A percentile compares a stretch with the other conserved stretches of the same genome.
Conservation (phyloP, 2,888 invertebrate species). For the Folsomia candida region DNA sequence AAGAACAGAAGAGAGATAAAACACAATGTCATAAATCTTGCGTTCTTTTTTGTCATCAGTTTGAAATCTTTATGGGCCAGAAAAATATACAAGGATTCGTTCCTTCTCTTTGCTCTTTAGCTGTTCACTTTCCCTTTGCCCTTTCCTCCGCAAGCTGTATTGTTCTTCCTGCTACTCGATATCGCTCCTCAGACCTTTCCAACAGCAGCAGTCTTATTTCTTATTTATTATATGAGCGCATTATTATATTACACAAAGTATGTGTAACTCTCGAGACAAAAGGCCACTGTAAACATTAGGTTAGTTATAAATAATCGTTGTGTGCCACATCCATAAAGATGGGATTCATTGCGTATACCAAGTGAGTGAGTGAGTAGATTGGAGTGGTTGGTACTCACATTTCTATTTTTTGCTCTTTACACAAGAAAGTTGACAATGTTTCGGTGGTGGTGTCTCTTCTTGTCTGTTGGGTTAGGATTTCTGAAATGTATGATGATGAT, state of each 20-base stretch:
- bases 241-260: no score
- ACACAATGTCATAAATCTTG: slow-evolving; percentile 27
- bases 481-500: no score
- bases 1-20: no score
- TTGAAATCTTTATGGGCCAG: slow-evolving; percentile 33
- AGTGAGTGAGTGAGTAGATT: no score
- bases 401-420: no score
- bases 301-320: background rate
- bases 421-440: no score
- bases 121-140: background rate
- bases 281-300: background rate
- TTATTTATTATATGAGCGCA: no score
- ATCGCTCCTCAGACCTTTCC: background rate
- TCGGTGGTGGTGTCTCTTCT: no score
- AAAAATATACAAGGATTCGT: slow-evolving; percentile 18
- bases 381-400: no score
- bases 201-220: background rate
- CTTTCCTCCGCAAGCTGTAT: background rate
- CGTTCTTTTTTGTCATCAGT: slow-evolving; percentile 28
- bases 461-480: no score
- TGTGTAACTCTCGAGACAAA: background rate
- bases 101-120: slow-evolving; percentile 14
- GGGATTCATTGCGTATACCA: no score
- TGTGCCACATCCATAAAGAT: no score
- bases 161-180: background rate